Evolutionary conservation across 1,140 invertebrate species (phyloP).

Genomic region (Ceratosolen fusciceps): DNA sequence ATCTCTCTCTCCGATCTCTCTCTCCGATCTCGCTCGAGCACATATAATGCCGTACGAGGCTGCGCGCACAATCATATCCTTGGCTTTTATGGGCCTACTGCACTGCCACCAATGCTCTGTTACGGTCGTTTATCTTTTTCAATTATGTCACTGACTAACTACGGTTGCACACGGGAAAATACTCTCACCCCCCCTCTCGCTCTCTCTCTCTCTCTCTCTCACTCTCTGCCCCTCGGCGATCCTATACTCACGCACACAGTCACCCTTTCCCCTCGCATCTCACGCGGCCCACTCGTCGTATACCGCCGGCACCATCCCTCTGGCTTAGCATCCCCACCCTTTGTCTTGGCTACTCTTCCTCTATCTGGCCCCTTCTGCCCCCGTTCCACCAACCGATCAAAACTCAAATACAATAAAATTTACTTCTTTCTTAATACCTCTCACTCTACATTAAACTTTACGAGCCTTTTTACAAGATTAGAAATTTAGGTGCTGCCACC

Average conservation of each 20-base stretch:
- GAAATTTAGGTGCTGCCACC: slow-evolving; percentile 22
- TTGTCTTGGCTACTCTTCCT: slow-evolving; percentile 11
- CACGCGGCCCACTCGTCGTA: not conserved
- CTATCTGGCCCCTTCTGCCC: slow-evolving; percentile 4
- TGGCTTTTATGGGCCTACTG: slow-evolving; percentile 34
- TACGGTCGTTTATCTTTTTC: slow-evolving; percentile 50
- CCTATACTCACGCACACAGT: not conserved
- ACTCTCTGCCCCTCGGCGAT: slow-evolving; percentile 34
- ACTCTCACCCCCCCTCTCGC: slow-evolving; percentile 27
- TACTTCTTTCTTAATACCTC: slow-evolving; percentile 36
- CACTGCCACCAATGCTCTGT: slow-evolving; percentile 33
- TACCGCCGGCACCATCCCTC: not conserved
- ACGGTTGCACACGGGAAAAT: slow-evolving; percentile 23
- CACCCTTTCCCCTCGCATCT: slow-evolving; percentile 32
- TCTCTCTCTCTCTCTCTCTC: slow-evolving; percentile 24
- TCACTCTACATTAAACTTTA: slow-evolving; percentile 36
- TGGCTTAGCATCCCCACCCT: too few species aligned
- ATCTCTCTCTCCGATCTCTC: slow-evolving; percentile 38
- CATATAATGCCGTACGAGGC: not conserved
- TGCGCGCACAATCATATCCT: slow-evolving; percentile 41
- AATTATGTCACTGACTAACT: slow-evolving; percentile 49
- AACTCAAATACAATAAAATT: slow-evolving; percentile 41
- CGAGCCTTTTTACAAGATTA: slow-evolving; percentile 41
- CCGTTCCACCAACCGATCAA: slow-evolving; percentile 7
- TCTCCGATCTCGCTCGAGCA: slow-evolving; percentile 12